These are phyloP conservation scores for Dallia pectoralis DNA, from an alignment of 2,797 vertebrate genomes.

Conservation along the genomic window DNA sequence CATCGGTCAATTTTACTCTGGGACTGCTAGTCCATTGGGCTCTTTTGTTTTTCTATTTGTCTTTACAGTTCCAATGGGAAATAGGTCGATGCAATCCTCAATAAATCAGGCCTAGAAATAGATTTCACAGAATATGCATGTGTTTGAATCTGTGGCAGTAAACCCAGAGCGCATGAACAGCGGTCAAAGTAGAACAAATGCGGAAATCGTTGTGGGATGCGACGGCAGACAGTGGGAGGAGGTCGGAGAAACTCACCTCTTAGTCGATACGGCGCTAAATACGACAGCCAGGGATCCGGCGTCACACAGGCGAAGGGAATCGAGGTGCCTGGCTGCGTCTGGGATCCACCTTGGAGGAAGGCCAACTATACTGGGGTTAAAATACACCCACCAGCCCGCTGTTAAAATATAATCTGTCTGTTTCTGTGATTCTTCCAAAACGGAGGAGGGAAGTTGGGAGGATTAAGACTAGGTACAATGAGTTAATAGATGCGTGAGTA, in stretches of 20 bases:
- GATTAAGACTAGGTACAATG: neutral
- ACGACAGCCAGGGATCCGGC: neutral
- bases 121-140: neutral
- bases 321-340: neutral
- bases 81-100: neutral
- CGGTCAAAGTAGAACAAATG: neutral
- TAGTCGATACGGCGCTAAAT: neutral
- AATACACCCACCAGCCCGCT: neutral
- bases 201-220: neutral
- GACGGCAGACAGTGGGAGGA: neutral
- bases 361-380: neutral
- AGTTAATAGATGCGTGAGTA: neutral
- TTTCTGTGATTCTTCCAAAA: neutral
- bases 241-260: neutral
- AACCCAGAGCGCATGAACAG: neutral
- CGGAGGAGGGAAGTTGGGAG: neutral
- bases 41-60: neutral
- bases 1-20: neutral
- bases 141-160: neutral
- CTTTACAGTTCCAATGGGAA: neutral
- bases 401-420: neutral
- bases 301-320: neutral
- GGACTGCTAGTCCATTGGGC: neutral
- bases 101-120: neutral
- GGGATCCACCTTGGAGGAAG: neutral